Conservation (phyloP, 2,888 invertebrate species). For the Synanthedon myopaeformis region DNA sequence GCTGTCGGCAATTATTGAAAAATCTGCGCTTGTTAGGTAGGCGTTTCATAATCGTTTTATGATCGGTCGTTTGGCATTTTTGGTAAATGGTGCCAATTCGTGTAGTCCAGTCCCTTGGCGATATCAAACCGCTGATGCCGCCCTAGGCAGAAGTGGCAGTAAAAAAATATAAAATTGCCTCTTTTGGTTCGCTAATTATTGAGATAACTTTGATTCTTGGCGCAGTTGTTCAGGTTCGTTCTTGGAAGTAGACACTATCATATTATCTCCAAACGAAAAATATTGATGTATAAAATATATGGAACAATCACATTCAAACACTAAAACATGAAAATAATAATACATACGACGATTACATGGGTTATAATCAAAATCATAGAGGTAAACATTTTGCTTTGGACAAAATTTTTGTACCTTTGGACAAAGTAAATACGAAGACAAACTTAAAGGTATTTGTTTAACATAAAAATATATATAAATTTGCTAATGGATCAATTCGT, state of each 20-base stretch:
- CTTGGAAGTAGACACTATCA: conserved; percentile 9
- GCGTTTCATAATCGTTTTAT: conserved; percentile 28
- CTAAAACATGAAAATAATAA: no score
- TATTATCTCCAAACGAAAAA: no score
- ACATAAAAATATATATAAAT: no score
- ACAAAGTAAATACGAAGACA: no score
- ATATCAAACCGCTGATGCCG: conserved; percentile 8
- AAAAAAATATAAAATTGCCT: conserved; percentile 12
- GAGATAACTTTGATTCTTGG: conserved; percentile 14
- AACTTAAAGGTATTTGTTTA: no score
- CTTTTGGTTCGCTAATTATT: conserved; percentile 22
- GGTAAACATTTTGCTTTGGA: no score
- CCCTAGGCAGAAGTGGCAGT: conserved; percentile 10
- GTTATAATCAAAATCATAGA: no score
- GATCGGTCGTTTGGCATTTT: conserved; percentile 28
- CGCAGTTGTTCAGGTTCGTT: conserved; percentile 8
- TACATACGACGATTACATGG: no score
- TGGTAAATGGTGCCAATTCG: conserved; percentile 35
- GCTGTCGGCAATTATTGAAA: conserved; percentile 38
- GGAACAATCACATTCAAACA: no score
- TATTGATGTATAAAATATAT: no score
- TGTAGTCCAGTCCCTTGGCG: conserved; percentile 12
- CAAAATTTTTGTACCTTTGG: no score
- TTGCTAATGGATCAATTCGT: no score
- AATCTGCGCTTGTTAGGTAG: conserved; percentile 36